Evolutionary conservation across 2,888 invertebrate species (phyloP).

Genomic region (Sinotaia quadrata): DNA sequence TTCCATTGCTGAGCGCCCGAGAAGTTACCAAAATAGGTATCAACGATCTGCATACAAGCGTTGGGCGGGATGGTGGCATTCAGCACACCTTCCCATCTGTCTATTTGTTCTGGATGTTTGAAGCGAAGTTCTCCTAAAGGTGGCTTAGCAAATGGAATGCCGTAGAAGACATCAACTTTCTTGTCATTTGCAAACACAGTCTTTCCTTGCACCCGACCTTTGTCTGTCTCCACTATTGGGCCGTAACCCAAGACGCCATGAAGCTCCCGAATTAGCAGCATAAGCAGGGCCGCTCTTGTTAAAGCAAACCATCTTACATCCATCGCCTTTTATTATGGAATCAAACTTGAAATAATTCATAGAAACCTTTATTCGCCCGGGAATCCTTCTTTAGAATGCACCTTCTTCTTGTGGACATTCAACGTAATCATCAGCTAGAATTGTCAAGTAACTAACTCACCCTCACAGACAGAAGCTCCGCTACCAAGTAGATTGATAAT

Average conservation of each 20-base stretch:
- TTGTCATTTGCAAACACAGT: slow-evolving; percentile 42
- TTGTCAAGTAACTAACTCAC: too few species aligned
- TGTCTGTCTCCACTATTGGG: slow-evolving; percentile 50
- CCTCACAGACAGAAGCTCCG: too few species aligned
- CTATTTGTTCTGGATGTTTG: slow-evolving; percentile 62
- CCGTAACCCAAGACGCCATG: slow-evolving; percentile 31
- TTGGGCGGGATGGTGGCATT: slow-evolving; percentile 89
- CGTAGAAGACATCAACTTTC: slow-evolving; percentile 61
- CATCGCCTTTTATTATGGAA: background rate
- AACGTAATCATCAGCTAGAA: too few species aligned
- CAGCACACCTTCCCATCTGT: slow-evolving; percentile 76
- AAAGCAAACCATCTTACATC: background rate
- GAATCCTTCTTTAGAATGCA: too few species aligned
- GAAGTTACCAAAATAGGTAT: slow-evolving; percentile 91
- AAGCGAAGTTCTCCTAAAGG: slow-evolving; percentile 77
- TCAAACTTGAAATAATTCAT: too few species aligned
- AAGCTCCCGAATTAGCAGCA: slow-evolving; percentile 16
- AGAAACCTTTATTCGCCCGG: too few species aligned
- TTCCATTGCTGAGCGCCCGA: slow-evolving; percentile 94
- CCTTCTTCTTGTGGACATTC: too few species aligned
- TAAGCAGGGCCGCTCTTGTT: background rate
- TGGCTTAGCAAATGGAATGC: slow-evolving; percentile 73
- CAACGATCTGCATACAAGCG: slow-evolving; percentile 91
- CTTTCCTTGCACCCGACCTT: slow-evolving; percentile 54
- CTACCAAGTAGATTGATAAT: too few species aligned